Conservation (phyloP, 30 jellyfish, hydroid and myxozoan genomes). For the Aurelia sp. region DNA sequence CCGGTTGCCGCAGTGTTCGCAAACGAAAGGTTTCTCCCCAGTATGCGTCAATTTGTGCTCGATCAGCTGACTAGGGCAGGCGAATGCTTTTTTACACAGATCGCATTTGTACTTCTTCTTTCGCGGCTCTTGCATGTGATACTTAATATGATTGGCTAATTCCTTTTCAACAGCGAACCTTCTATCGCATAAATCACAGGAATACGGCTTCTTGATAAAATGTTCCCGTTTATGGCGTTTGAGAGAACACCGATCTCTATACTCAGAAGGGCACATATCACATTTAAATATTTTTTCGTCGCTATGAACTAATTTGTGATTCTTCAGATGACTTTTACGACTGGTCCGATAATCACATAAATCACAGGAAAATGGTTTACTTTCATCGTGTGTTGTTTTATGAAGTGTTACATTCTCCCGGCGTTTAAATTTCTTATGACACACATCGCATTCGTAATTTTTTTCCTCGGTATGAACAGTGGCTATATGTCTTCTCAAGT, state of each 20-base stretch:
- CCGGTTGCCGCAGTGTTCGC: too few relatives aligned
- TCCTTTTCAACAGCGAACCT: too few relatives aligned
- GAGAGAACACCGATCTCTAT: neutral
- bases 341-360: neutral
- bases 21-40: too few relatives aligned
- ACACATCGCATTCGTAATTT: neutral
- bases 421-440: slow-evolving; percentile 1
- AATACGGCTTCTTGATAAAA: neutral
- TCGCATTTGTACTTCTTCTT: too few relatives aligned
- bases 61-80: too few relatives aligned
- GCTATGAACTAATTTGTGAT: neutral
- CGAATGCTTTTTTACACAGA: too few relatives aligned
- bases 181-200: neutral
- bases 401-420: neutral
- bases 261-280: neutral
- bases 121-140: too few relatives aligned
- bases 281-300: neutral
- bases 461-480: neutral
- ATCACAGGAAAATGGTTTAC: neutral
- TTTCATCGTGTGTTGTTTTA: neutral
- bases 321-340: neutral
- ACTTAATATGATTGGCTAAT: too few relatives aligned
- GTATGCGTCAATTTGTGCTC: too few relatives aligned
- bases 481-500: neutral
- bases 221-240: neutral